Conservation (phyloP, 1,140 invertebrate species). For the Cepaea nemoralis region DNA sequence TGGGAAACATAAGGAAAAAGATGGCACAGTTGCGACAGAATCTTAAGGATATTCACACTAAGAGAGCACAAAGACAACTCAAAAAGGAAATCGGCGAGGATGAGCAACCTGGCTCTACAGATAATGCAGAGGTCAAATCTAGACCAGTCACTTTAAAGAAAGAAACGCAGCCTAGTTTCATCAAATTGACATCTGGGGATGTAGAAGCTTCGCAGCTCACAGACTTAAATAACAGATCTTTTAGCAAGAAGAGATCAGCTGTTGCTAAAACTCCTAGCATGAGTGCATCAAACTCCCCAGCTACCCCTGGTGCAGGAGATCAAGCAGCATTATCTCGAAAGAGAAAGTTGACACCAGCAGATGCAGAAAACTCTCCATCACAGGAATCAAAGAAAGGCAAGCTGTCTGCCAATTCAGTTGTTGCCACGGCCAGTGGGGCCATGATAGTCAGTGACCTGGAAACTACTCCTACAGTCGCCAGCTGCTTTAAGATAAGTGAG, state of each 20-base stretch:
- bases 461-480: neutral
- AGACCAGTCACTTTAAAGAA: neutral
- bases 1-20: slow-evolving; percentile 41
- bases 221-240: neutral
- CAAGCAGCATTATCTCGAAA: neutral
- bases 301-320: neutral
- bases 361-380: neutral
- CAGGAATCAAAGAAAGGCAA: slow-evolving; percentile 18
- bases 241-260: neutral
- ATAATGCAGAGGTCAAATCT: neutral
- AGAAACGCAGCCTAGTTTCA: neutral
- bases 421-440: slow-evolving; percentile 24
- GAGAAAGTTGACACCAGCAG: neutral
- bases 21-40: slow-evolving; percentile 36
- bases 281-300: neutral
- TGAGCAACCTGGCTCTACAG: neutral
- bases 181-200: neutral
- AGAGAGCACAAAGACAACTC: neutral
- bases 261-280: neutral
- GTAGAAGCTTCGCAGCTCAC: neutral
- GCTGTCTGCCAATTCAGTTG: neutral
- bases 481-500: neutral
- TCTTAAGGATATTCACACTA: slow-evolving; percentile 37
- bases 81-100: neutral
- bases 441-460: slow-evolving; percentile 41